phyloP scores from a whole-genome alignment of 1,140 invertebrate genomes.

The Amphibalanus amphitrite region DNA sequence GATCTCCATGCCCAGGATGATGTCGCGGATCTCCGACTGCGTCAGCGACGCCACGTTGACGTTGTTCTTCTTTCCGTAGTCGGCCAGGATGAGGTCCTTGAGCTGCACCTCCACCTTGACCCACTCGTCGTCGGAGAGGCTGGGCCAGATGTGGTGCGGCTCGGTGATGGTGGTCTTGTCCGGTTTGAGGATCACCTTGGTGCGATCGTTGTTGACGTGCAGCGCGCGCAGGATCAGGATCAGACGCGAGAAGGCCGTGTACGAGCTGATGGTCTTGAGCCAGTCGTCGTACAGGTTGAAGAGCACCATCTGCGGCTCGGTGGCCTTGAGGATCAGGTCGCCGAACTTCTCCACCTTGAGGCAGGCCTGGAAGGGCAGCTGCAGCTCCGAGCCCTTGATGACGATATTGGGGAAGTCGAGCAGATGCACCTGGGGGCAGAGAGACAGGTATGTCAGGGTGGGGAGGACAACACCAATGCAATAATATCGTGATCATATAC shows the following conservation, averaged over 20 bases:
- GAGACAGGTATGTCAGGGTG: too few species aligned
- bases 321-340: slow-evolving; percentile 95
- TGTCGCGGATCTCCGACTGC: slow-evolving; percentile 97
- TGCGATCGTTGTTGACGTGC: slow-evolving; percentile 97
- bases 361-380: slow-evolving; percentile 97
- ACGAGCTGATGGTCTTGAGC: slow-evolving; percentile 91
- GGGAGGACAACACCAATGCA: too few species aligned
- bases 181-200: slow-evolving; percentile 85
- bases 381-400: slow-evolving; percentile 97
- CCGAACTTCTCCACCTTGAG: slow-evolving; percentile 99
- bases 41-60: slow-evolving; percentile 97
- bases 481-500: too few species aligned
- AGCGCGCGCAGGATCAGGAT: slow-evolving; percentile 91
- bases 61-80: slow-evolving; percentile 99
- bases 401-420: slow-evolving; percentile 99
- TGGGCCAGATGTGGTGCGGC: slow-evolving; percentile 98
- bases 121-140: slow-evolving; percentile 94
- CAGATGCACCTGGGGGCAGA: slow-evolving; percentile 81
- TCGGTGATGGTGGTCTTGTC: slow-evolving; percentile 98
- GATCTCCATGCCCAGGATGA: slow-evolving; percentile 99
- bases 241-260: slow-evolving; percentile 91
- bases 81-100: slow-evolving; percentile 94
- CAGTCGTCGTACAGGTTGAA: slow-evolving; percentile 99
- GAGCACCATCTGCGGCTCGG: slow-evolving; percentile 98
- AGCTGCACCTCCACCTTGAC: slow-evolving; percentile 97